phyloP scores from a whole-genome alignment of 2,113 vertebrate species.

The Colinus virginianus region DNA sequence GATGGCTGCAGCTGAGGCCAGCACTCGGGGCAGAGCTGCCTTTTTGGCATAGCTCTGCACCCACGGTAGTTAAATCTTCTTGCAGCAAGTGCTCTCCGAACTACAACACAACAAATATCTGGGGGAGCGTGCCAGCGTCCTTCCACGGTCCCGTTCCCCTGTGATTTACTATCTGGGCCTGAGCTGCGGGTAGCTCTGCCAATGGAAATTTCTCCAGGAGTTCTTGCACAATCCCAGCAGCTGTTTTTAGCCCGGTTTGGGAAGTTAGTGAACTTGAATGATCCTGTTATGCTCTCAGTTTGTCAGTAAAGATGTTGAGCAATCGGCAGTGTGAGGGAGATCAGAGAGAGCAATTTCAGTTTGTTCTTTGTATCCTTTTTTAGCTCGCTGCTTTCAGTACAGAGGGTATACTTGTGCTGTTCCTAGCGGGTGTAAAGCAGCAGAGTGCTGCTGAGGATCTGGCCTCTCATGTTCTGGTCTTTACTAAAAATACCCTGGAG shows the following conservation, averaged over 20 bases:
- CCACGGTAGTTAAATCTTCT: neutral
- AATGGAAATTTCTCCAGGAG: conserved; percentile 78
- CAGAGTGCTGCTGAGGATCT: conserved; percentile 14
- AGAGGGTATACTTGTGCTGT: neutral
- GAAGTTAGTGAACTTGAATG: conserved; percentile 82
- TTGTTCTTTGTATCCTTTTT: conserved; percentile 42
- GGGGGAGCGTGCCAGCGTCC: conserved; percentile 1
- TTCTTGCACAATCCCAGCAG: conserved; percentile 78
- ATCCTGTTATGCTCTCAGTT: conserved; percentile 66
- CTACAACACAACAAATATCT: conserved; percentile 20
- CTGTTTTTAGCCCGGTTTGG: conserved; percentile 81
- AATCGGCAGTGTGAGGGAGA: conserved; percentile 52
- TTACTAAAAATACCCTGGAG: conserved; percentile 48
- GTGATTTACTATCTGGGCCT: conserved; percentile 25
- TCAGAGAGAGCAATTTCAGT: conserved; percentile 47
- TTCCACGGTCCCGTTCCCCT: conserved; percentile 4
- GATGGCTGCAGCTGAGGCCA: neutral
- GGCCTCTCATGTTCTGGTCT: neutral
- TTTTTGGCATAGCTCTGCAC: neutral
- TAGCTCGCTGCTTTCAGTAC: conserved; percentile 9
- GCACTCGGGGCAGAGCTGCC: neutral
- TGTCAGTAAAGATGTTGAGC: conserved; percentile 77
- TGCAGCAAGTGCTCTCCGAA: conserved; percentile 2
- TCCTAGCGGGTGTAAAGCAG: conserved; percentile 46
- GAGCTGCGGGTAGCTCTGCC: conserved; percentile 56